Percentiles rank a stretch among this genome's conserved stretches.
phyloP scores from a whole-genome alignment of 2,797 vertebrate species.

The Gastrophryne carolinensis region DNA sequence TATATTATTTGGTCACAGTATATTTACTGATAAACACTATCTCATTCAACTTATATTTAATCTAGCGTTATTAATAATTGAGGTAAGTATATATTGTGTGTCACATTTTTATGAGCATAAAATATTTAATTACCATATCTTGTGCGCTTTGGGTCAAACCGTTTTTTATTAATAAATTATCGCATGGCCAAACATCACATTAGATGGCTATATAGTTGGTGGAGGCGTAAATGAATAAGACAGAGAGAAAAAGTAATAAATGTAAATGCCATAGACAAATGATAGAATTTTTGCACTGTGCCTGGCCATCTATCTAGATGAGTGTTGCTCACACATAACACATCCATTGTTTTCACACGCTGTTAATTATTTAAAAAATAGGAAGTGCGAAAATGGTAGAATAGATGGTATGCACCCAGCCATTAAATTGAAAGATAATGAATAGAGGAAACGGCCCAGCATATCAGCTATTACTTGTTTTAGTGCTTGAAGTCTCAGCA shows the following conservation, averaged over 20 bases:
- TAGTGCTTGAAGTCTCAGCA: not conserved
- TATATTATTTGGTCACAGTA: too few relatives aligned
- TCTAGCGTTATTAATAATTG: too few relatives aligned
- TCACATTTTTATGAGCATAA: too few relatives aligned
- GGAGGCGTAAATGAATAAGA: not conserved
- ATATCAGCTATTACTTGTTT: not conserved
- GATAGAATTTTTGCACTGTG: not conserved
- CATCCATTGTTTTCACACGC: not conserved
- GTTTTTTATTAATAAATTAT: too few relatives aligned
- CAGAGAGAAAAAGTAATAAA: too few relatives aligned
- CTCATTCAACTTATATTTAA: too few relatives aligned
- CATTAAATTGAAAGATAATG: constrained; percentile 27
- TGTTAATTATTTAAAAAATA: constrained; percentile 7
- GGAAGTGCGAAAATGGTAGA: not conserved
- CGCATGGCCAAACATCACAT: too few relatives aligned
- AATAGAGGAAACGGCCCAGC: not conserved
- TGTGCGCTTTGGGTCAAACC: too few relatives aligned
- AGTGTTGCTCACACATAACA: not conserved
- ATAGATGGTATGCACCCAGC: not conserved
- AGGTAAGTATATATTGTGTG: too few relatives aligned
- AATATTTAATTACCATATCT: too few relatives aligned
- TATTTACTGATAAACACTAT: too few relatives aligned
- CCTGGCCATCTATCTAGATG: not conserved
- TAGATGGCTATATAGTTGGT: not conserved
- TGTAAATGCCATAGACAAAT: not conserved